phyloP scores from a whole-genome alignment of 1,140 invertebrate genomes.

The Antheraea mylitta region DNA sequence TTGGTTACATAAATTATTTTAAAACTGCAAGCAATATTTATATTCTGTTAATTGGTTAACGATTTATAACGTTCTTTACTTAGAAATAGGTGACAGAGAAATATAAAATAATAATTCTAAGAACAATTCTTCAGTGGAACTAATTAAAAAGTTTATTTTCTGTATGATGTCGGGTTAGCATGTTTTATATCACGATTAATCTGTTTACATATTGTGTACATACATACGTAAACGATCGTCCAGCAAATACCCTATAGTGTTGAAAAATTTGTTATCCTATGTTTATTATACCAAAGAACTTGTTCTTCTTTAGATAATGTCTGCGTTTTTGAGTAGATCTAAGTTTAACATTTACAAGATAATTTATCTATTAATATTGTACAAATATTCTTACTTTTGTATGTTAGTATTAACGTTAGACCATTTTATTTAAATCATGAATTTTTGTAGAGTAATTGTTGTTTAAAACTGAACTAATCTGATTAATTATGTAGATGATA shows the following conservation, averaged over 20 bases:
- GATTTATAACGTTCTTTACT: too few relatives aligned
- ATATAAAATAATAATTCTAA: background rate
- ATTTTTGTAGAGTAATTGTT: too few relatives aligned
- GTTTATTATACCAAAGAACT: background rate
- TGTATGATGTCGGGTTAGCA: background rate
- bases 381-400: background rate
- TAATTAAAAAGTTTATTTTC: background rate
- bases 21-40: too few relatives aligned
- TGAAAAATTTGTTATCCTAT: slow-evolving; percentile 14
- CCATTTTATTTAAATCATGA: too few relatives aligned
- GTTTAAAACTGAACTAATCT: too few relatives aligned
- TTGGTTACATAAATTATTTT: too few relatives aligned
- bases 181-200: slow-evolving; percentile 20
- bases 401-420: too few relatives aligned
- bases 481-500: too few relatives aligned
- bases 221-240: slow-evolving; percentile 18
- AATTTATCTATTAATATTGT: background rate
- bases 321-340: background rate
- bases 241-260: slow-evolving; percentile 9
- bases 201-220: slow-evolving; percentile 15
- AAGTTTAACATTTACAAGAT: background rate
- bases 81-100: too few relatives aligned
- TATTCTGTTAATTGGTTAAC: too few relatives aligned
- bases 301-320: background rate
- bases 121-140: background rate